Evolutionary conservation across 2,888 invertebrate species (phyloP), one percentile per base, ranked within the genome.

Genomic region (Eristalis tenax): DNA sequence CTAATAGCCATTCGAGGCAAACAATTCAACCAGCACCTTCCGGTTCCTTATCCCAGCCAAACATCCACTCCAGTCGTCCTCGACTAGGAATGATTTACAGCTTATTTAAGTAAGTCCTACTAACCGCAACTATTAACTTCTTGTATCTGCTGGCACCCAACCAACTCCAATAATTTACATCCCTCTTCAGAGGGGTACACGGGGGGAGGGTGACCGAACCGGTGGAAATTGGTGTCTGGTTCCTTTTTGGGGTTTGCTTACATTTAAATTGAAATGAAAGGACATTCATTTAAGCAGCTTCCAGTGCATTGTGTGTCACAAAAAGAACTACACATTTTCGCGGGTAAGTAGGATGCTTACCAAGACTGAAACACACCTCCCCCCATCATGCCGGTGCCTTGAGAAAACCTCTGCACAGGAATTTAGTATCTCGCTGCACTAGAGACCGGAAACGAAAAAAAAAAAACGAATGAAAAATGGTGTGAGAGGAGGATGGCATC

Each of bases 71-170:
- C 57, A 6, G 18, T 13, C 43, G 68, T 32, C 79, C 87, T 76
- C 87, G 79, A 76, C 83, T 83, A 83, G 68, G 76, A 76, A 87
- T 87, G 87, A 87, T 83, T 76, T 75, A 87, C 79, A 69, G 59
- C 87, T 87, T 87, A 83, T 87, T 87, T 87, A 87, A 87, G 86
- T 82, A 82, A 86, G 86, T 87, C 80, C 76, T 65, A 87, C 87
- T 80, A 87, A 83, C 87, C 87, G 76, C 87, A 87, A 87, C 87
- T 87, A 87, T 87, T 87, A 87, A 87, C 87, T 87, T 87, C 87
- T 83, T 87, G 87, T 87, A 87, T 87, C 87, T 87, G 79, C 79
- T 87, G 87, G 87, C 87, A 87, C 75, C 61, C 76, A 75, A 87
- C 87, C 87, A 87, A 87, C 79, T 66, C 70, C 83, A 76, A 87